phyloP scores from a whole-genome alignment of 37 sponge, comb jelly and placozoan species.

The Trichoplax adhaerens region DNA sequence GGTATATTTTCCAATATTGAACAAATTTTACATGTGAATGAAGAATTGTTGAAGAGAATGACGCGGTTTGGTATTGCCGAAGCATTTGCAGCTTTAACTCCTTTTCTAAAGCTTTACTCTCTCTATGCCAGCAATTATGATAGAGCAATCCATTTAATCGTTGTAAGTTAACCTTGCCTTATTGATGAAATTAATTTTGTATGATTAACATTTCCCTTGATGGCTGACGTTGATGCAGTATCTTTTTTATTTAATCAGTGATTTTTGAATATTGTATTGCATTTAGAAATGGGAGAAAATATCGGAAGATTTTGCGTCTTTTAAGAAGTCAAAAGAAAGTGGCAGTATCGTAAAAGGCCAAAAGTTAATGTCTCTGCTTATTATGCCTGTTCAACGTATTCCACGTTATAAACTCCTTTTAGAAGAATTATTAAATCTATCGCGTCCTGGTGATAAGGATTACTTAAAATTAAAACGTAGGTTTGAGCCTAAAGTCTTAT shows the following conservation, averaged over 20 bases:
- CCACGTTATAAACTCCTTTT: slow-evolving; percentile 30
- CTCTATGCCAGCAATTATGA: slow-evolving; percentile 45
- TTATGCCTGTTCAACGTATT: slow-evolving; percentile 57
- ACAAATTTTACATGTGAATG: slow-evolving; percentile 42
- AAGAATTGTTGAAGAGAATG: slow-evolving; percentile 39
- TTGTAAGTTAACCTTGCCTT: too few relatives aligned
- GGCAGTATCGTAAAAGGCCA: slow-evolving; percentile 36
- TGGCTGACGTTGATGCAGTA: background rate
- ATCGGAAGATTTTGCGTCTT: slow-evolving; percentile 26
- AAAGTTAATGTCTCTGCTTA: slow-evolving; percentile 28
- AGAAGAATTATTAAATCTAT: too few relatives aligned
- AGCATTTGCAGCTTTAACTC: slow-evolving; percentile 48
- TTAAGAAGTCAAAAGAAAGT: slow-evolving; percentile 34
- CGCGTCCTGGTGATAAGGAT: too few relatives aligned
- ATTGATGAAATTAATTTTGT: background rate
- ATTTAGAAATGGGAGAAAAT: slow-evolving; percentile 38
- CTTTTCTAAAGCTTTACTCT: slow-evolving; percentile 63
- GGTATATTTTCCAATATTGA: slow-evolving; percentile 59
- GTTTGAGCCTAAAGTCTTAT: too few relatives aligned
- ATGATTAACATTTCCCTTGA: background rate
- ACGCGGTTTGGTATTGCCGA: slow-evolving; percentile 32
- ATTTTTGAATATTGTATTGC: background rate
- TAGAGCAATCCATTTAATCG: slow-evolving; percentile 2
- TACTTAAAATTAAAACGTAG: too few relatives aligned
- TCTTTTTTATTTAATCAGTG: slow-evolving; percentile 1